phyloP scores from a whole-genome alignment of 2,797 vertebrate species.

The Hybognathus amarus region DNA sequence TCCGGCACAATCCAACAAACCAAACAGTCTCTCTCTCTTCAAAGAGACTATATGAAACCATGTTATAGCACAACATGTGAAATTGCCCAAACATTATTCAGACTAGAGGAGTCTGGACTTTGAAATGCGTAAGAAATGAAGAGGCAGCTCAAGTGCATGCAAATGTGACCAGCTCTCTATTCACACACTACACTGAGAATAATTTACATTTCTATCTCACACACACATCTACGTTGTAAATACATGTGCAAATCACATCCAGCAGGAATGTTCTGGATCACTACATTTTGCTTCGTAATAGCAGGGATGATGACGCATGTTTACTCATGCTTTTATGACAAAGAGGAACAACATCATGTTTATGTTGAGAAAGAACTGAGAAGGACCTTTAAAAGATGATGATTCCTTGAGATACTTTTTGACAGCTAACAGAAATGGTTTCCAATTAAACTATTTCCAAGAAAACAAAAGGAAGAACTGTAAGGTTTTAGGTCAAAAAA shows the following conservation, averaged over 20 bases:
- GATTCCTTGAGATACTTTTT: not conserved
- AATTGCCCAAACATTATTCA: not conserved
- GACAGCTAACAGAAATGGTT: not conserved
- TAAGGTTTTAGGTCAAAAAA: not conserved
- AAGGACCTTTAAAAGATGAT: not conserved
- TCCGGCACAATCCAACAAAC: not conserved
- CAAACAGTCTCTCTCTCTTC: not conserved
- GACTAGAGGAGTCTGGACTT: not conserved
- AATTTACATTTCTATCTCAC: not conserved
- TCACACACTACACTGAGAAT: not conserved
- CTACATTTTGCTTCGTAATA: not conserved
- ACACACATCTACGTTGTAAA: not conserved
- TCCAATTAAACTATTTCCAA: not conserved
- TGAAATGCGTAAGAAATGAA: not conserved
- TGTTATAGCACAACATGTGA: not conserved
- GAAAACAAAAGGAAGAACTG: not conserved
- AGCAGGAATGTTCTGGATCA: not conserved
- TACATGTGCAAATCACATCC: not conserved
- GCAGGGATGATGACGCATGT: not conserved
- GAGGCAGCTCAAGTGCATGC: not conserved
- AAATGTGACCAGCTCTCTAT: not conserved
- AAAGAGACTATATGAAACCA: not conserved
- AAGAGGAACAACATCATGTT: conserved; percentile 19
- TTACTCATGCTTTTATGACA: not conserved
- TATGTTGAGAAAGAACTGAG: not conserved